phyloP scores from a whole-genome alignment of 2,113 vertebrate genomes.

The Zosterops lateralis region DNA sequence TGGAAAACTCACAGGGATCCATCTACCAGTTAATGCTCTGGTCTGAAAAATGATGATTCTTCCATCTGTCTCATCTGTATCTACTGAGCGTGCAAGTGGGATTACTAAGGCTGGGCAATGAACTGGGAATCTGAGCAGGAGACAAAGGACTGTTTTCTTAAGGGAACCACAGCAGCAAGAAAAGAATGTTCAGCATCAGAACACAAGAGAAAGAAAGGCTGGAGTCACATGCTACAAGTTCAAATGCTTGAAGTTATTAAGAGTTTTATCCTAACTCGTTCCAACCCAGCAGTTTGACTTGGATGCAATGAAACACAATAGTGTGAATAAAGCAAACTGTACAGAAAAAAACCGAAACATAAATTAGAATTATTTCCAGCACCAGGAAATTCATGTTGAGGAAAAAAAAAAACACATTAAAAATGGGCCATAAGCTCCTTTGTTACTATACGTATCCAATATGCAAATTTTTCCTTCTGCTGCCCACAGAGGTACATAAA shows the following conservation, averaged over 20 bases:
- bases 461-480: neutral
- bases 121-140: neutral
- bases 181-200: neutral
- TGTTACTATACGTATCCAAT: neutral
- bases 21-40: neutral
- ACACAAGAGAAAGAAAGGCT: neutral
- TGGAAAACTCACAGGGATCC: neutral
- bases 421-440: neutral
- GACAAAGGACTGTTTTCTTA: conserved; percentile 6
- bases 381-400: neutral
- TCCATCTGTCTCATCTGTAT: neutral
- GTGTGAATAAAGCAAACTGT: neutral
- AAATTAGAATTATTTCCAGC: neutral
- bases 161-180: neutral
- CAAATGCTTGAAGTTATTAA: neutral
- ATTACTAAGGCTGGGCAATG: neutral
- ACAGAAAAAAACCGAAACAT: neutral
- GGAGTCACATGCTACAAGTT: neutral
- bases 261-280: neutral
- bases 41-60: neutral
- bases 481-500: neutral
- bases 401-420: neutral
- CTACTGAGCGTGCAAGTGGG: neutral
- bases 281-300: neutral
- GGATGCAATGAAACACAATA: neutral